These are phyloP conservation scores for Dicrurus megarhynchus DNA, from an alignment of 2,113 vertebrate species.

Conservation along the genomic window DNA sequence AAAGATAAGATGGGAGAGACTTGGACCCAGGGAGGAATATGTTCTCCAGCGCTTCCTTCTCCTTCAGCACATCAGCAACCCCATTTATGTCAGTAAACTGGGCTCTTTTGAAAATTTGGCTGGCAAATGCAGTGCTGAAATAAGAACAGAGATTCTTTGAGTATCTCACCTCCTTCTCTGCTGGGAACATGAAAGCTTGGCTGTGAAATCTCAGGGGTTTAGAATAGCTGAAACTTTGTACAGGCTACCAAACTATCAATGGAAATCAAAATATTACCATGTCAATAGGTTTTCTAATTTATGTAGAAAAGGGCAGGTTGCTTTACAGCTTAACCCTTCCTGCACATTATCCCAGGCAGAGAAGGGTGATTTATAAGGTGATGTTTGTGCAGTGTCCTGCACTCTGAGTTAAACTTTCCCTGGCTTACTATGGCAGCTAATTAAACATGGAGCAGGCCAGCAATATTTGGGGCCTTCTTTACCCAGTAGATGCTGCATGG, in stretches of 20 bases:
- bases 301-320: not conserved
- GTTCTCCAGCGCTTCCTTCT: not conserved
- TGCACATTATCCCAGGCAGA: not conserved
- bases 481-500: rapidly evolving
- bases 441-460: not conserved
- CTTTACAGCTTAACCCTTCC: not conserved
- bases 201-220: conserved; percentile 22
- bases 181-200: conserved; percentile 32
- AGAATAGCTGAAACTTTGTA: conserved; percentile 21
- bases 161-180: conserved; percentile 48
- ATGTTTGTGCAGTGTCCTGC: not conserved
- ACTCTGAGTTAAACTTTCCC: not conserved
- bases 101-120: conserved; percentile 21
- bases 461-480: not conserved
- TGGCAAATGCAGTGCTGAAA: conserved; percentile 10
- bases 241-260: not conserved
- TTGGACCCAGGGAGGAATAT: not conserved
- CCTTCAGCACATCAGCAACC: not conserved
- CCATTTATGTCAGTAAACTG: conserved; percentile 37
- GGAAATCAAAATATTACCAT: not conserved
- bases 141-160: conserved; percentile 48
- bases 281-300: not conserved
- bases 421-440: not conserved
- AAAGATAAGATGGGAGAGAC: conserved; percentile 39
- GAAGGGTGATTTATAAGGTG: not conserved